phyloP scores from a whole-genome alignment of 1,140 invertebrate species.

The Zaprionus lachaisei region DNA sequence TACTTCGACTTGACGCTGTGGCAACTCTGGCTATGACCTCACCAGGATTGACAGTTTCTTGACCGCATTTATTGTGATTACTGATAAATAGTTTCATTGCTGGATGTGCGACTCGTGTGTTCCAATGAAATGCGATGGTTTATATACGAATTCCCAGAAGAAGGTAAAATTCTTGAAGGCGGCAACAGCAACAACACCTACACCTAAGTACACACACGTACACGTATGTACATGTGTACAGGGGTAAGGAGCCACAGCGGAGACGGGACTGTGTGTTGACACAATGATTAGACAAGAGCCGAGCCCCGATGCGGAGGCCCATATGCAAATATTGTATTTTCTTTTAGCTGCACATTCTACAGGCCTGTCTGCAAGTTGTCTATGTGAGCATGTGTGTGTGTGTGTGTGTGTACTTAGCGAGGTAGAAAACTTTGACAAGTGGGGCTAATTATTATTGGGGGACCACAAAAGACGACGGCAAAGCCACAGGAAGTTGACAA shows the following conservation, averaged over 20 bases:
- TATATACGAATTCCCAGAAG: slow-evolving; percentile 30
- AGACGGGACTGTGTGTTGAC: slow-evolving; percentile 40
- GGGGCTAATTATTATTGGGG: slow-evolving; percentile 49
- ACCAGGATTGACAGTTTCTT: background rate
- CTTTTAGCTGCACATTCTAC: slow-evolving; percentile 44
- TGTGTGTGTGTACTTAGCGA: slow-evolving; percentile 13
- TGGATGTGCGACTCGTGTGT: slow-evolving; percentile 5
- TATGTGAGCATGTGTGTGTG: background rate
- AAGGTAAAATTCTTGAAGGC: slow-evolving; percentile 33
- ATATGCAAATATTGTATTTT: slow-evolving; percentile 66
- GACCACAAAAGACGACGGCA: slow-evolving; percentile 11
- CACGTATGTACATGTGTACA: slow-evolving; percentile 8
- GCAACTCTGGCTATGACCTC: background rate
- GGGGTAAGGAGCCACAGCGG: slow-evolving; percentile 6
- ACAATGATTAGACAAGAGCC: slow-evolving; percentile 72
- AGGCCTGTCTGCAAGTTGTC: background rate
- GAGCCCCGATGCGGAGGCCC: slow-evolving; percentile 33
- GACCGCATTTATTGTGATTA: background rate
- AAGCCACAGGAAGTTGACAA: slow-evolving; percentile 48
- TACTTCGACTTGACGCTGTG: background rate
- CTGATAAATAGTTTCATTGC: slow-evolving; percentile 18
- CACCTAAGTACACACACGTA: slow-evolving; percentile 52
- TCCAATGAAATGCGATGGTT: slow-evolving; percentile 20
- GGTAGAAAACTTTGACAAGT: slow-evolving; percentile 46
- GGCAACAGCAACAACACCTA: slow-evolving; percentile 41